These are phyloP conservation scores for Enchytraeus crypticus DNA, from an alignment of 2,888 invertebrate species.

Conservation along the genomic window DNA sequence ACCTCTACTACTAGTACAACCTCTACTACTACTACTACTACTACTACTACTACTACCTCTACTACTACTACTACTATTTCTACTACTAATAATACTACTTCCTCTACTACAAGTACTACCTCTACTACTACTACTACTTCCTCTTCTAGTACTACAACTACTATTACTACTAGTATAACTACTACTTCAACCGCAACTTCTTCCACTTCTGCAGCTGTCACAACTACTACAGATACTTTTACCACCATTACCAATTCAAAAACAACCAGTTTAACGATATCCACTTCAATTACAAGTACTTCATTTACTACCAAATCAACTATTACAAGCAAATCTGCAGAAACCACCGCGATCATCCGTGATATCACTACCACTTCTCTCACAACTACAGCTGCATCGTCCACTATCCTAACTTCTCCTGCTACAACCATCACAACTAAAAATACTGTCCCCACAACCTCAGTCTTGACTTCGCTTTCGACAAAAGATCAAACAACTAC, in stretches of 20 bases:
- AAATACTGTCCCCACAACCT: not conserved
- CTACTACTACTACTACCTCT: not conserved
- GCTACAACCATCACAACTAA: not conserved
- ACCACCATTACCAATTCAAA: not conserved
- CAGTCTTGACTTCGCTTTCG: not conserved
- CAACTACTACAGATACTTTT: not conserved
- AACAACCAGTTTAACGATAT: not conserved
- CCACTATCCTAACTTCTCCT: not conserved
- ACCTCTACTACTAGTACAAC: not conserved
- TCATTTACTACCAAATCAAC: not conserved
- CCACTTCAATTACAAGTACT: not conserved
- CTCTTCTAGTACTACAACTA: too few relatives aligned
- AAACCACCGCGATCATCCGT: not conserved
- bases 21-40: not conserved
- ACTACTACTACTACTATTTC: not conserved
- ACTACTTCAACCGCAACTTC: not conserved
- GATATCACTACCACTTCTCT: not conserved
- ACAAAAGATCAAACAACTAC: too few relatives aligned
- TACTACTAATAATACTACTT: not conserved
- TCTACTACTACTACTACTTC: not conserved
- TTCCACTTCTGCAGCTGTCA: not conserved
- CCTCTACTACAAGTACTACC: not conserved
- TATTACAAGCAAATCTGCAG: not conserved
- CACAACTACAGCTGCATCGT: not conserved
- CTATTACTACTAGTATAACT: too few relatives aligned